A percentile compares a stretch with the other conserved stretches of the same genome.
phyloP scores from a whole-genome alignment of 1,140 invertebrate genomes.

The Drosophila truncata region DNA sequence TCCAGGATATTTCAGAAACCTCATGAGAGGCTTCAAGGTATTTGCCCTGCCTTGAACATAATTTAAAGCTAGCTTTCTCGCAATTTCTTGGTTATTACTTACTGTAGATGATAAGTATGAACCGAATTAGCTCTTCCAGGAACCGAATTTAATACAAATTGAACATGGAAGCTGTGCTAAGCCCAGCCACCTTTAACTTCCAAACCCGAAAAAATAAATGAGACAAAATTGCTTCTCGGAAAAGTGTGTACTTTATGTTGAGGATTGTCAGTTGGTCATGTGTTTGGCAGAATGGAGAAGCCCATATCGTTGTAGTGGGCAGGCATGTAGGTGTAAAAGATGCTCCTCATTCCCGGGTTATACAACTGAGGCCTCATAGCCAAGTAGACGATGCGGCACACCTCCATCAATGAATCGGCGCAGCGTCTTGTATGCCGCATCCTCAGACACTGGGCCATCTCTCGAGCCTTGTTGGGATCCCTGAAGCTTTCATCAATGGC shows the following conservation, averaged over 20 bases:
- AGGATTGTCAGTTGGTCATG: not conserved
- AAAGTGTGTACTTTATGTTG: slow-evolving; percentile 1
- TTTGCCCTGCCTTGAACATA: not conserved
- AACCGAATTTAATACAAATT: not conserved
- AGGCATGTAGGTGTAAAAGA: slow-evolving; percentile 50
- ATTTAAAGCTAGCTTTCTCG: not conserved
- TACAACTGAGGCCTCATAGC: slow-evolving; percentile 35
- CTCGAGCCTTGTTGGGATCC: not conserved
- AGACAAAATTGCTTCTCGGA: not conserved
- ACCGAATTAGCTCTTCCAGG: not conserved
- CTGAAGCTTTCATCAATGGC: not conserved
- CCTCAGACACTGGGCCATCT: not conserved
- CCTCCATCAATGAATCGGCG: slow-evolving; percentile 40
- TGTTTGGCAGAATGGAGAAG: not conserved
- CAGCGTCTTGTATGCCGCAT: slow-evolving; percentile 19
- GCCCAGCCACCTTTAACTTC: not conserved
- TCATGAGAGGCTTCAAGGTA: not conserved
- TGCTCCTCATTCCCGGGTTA: not conserved
- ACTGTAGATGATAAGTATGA: not conserved
- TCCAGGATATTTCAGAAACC: not conserved
- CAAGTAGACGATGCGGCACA: slow-evolving; percentile 25
- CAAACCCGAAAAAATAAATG: not conserved
- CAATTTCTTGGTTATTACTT: not conserved
- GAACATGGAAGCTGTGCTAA: not conserved
- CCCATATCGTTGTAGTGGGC: slow-evolving; percentile 30